Evolutionary conservation across 2,888 invertebrate species (phyloP), one percentile per base, ranked within the genome.

Genomic region (Trachelus stipa): DNA sequence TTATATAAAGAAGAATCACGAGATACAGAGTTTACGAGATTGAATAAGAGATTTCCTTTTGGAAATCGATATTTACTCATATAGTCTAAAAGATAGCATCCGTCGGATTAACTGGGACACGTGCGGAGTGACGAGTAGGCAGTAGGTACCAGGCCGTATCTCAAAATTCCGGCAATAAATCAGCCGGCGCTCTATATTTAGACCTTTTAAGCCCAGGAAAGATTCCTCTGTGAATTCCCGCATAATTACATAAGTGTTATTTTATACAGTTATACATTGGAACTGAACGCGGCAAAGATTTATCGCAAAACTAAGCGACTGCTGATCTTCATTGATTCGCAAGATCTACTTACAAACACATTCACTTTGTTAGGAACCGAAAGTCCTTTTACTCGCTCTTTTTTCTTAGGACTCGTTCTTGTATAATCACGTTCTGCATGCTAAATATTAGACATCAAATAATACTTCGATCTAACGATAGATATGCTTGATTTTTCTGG

Each of bases 191-290:
- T 83, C 86, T 87, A 85, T 85, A 87, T 87, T 86, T 87, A 87
- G 86, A 87, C 85, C 86, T 87, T 87, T 87, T 87, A 87, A 87
- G 85, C 85, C 81, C 76, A 79, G 81, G 33, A 76, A 71, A 73
- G 77, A 83, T 84, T 82, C 56, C 23, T 56, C 81, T 79, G 80
- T 78, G 81, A 79, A 83, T 81, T 81, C 84, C 80, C 82, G 81
- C 83, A 84, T 86, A 86, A 86, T 86, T 86, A 85, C 79, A 77
- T 79, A 79, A 81, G 81, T 80, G 82, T 79, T 76, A 75, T 84
- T 79, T 80, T 85, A 83, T 83, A 56, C 23, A 56, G 56, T 23
- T 56, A 56, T 56, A 56, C 56, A 15, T 56, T 15, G 23, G 9
- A 56, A 15, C 56, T 23, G 23, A 56, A 23, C 23, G 23, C 2